phyloP scores from a whole-genome alignment of 1,140 invertebrate species.

The Drosophila truncata region DNA sequence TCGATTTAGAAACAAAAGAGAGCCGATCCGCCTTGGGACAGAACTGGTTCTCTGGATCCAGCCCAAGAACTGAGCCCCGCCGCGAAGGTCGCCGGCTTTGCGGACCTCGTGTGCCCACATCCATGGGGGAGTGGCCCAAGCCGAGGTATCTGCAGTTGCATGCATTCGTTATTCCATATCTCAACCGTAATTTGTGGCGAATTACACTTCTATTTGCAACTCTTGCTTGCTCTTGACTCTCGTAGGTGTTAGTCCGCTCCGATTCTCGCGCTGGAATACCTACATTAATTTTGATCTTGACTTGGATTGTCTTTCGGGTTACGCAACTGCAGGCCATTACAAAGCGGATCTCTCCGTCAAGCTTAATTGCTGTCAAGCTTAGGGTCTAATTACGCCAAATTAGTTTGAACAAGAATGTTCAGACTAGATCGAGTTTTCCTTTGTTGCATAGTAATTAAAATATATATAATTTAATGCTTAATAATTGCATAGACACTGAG shows the following conservation, averaged over 20 bases:
- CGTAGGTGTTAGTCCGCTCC: constrained; percentile 53
- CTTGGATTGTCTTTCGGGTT: constrained; percentile 58
- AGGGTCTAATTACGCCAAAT: constrained; percentile 72
- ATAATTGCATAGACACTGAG: constrained; percentile 11
- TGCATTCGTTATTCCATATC: constrained; percentile 32
- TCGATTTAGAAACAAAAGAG: constrained; percentile 46
- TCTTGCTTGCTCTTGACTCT: constrained; percentile 19
- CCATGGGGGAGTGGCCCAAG: constrained; percentile 48
- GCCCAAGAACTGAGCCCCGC: constrained; percentile 43
- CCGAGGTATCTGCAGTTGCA: constrained; percentile 30
- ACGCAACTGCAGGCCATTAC: constrained; percentile 61
- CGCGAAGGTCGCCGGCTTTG: constrained; percentile 70
- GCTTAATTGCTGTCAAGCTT: constrained; percentile 56
- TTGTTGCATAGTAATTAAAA: constrained; percentile 49
- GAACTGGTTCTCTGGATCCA: constrained; percentile 73
- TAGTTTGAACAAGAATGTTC: constrained; percentile 56
- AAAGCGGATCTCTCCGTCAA: constrained; percentile 70
- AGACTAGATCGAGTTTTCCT: constrained; percentile 26
- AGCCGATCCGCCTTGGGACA: constrained; percentile 35
- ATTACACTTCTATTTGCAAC: constrained; percentile 28
- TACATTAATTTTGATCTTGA: constrained; percentile 43
- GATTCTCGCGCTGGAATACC: constrained; percentile 18
- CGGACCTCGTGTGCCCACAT: constrained; percentile 29
- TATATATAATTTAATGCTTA: constrained; percentile 23
- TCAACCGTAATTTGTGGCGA: constrained; percentile 60